phyloP scores from a whole-genome alignment of 37 sponge, comb jelly and placozoan species.

The Diacarnus erythraeanus region DNA sequence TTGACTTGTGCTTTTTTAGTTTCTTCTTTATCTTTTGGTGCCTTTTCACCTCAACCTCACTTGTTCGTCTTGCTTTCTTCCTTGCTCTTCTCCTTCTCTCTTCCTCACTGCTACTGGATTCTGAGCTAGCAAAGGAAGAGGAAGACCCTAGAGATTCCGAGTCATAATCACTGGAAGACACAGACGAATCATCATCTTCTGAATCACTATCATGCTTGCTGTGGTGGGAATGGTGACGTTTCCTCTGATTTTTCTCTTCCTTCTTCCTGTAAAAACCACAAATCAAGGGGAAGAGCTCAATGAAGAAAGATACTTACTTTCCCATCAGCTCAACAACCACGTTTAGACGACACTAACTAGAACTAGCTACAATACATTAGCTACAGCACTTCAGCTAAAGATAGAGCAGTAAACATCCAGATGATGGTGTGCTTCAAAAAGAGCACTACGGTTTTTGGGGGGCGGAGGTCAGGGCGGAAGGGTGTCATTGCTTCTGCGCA shows the following conservation, averaged over 20 bases:
- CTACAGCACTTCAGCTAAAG: too few relatives aligned
- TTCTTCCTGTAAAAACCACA: conserved; percentile 12
- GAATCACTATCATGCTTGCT: conserved; percentile 11
- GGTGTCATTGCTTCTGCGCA: too few relatives aligned
- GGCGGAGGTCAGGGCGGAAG: too few relatives aligned
- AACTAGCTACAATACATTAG: too few relatives aligned
- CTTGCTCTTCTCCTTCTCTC: neutral
- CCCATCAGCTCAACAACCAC: too few relatives aligned
- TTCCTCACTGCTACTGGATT: conserved; percentile 2
- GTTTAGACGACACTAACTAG: too few relatives aligned
- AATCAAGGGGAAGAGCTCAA: neutral
- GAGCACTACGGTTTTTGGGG: too few relatives aligned
- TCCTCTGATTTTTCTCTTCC: conserved; percentile 1
- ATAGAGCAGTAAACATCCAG: too few relatives aligned
- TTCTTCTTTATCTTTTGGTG: conserved; percentile 8
- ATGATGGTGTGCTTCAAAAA: too few relatives aligned
- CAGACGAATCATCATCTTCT: neutral
- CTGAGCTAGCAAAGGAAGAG: neutral
- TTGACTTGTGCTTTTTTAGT: neutral
- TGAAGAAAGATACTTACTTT: neutral
- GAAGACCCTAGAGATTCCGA: neutral
- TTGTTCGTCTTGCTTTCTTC: conserved; percentile 16
- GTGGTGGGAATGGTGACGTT: conserved; percentile 17
- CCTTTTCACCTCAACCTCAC: conserved; percentile 16
- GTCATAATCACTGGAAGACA: conserved; percentile 5